These are phyloP conservation scores for Penelope pileata DNA, from an alignment of 2,113 vertebrate species.

Conservation along the genomic window DNA sequence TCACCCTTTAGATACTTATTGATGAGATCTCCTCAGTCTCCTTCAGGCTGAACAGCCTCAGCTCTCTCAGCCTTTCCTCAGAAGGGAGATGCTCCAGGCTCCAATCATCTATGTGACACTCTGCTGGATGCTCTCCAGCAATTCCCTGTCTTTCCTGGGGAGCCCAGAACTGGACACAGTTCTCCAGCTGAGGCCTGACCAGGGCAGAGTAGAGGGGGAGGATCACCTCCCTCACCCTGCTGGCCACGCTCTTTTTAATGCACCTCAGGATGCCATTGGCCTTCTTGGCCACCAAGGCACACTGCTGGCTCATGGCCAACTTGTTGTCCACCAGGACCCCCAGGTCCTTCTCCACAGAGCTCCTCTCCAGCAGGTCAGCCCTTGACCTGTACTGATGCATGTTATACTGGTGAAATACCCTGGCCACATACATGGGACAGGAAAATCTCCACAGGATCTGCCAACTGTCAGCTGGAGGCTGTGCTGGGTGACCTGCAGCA, in stretches of 20 bases:
- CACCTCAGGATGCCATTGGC: too few species aligned
- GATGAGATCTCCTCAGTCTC: neutral
- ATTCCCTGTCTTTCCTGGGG: neutral
- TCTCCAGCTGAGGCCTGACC: neutral
- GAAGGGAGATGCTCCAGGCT: neutral
- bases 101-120: neutral
- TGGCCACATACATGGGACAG: rapidly evolving
- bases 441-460: neutral
- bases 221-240: too few species aligned
- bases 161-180: neutral
- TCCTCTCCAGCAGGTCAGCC: neutral
- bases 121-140: neutral
- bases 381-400: neutral
- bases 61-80: neutral
- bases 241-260: too few species aligned
- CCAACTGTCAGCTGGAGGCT: neutral
- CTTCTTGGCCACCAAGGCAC: too few species aligned
- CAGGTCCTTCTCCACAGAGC: too few species aligned
- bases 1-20: neutral
- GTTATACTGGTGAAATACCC: neutral
- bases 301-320: too few species aligned
- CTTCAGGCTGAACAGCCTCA: neutral
- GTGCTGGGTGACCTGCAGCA: neutral
- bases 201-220: too few species aligned
- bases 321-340: too few species aligned